Evolutionary conservation across 1,140 invertebrate species (phyloP).

Genomic region (Drosophila obscura): DNA sequence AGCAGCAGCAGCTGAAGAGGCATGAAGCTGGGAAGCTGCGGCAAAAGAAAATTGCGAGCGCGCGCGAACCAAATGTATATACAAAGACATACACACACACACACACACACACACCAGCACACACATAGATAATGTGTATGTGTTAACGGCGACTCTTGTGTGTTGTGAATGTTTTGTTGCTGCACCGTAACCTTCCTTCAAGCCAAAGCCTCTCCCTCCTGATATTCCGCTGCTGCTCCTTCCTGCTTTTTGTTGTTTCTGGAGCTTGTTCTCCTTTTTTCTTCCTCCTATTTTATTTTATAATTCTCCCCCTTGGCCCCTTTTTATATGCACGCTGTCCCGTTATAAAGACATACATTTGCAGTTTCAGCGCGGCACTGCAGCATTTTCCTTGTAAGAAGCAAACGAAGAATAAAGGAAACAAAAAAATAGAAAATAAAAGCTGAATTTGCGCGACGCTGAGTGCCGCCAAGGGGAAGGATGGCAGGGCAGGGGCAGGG

Average conservation of each 20-base stretch:
- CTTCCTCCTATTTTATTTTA: conserved; percentile 63
- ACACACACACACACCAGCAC: conserved; percentile 31
- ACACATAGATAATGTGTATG: conserved; percentile 27
- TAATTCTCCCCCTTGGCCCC: conserved; percentile 65
- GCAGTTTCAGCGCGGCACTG: conserved; percentile 66
- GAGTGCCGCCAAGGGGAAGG: conserved; percentile 11
- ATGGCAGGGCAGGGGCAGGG: background rate
- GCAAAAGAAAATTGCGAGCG: conserved; percentile 74
- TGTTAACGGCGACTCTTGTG: conserved; percentile 58
- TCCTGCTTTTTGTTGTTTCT: conserved; percentile 43
- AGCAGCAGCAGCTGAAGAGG: conserved; percentile 57
- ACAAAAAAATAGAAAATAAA: conserved; percentile 61
- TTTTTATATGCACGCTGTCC: conserved; percentile 66
- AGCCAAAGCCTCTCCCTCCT: conserved; percentile 27
- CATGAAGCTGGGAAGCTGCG: conserved; percentile 50
- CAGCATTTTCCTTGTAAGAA: conserved; percentile 78
- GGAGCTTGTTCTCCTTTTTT: conserved; percentile 15
- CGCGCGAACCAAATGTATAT: conserved; percentile 75
- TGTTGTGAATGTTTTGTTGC: conserved; percentile 76
- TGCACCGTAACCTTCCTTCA: conserved; percentile 44
- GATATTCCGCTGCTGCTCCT: conserved; percentile 5
- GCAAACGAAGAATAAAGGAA: conserved; percentile 45
- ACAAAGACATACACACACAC: conserved; percentile 40
- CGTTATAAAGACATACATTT: conserved; percentile 80
- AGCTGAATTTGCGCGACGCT: conserved; percentile 74